phyloP scores from a whole-genome alignment of 2,797 vertebrate genomes.

The Brachyalestes nurse region DNA sequence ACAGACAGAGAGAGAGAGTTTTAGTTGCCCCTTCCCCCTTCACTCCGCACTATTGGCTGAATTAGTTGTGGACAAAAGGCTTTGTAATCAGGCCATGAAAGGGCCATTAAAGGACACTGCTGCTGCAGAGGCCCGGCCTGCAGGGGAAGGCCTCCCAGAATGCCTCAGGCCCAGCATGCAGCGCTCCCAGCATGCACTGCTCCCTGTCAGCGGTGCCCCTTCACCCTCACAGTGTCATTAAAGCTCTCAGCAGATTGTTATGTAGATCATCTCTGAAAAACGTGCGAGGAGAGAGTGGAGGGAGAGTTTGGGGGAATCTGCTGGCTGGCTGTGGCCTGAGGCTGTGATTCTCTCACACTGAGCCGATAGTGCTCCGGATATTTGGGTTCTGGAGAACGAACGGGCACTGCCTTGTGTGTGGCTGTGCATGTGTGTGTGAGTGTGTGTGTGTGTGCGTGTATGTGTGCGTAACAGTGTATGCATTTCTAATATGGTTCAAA shows the following conservation, averaged over 20 bases:
- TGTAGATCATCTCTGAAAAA: constrained; percentile 77
- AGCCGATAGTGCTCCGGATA: not conserved
- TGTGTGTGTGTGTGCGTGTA: constrained; percentile 30
- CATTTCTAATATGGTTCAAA: not conserved
- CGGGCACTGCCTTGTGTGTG: constrained; percentile 38
- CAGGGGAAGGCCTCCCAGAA: constrained; percentile 83
- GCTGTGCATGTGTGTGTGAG: constrained; percentile 57
- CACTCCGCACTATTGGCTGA: constrained; percentile 81
- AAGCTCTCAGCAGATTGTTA: constrained; percentile 74
- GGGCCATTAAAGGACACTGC: constrained; percentile 87
- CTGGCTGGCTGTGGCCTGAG: constrained; percentile 36
- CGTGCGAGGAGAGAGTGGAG: constrained; percentile 42
- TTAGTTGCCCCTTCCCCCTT: constrained; percentile 62
- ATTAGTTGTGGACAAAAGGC: constrained; percentile 84
- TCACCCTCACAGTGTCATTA: constrained; percentile 68
- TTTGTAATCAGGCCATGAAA: constrained; percentile 86
- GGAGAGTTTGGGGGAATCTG: constrained; percentile 22
- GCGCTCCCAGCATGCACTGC: constrained; percentile 63
- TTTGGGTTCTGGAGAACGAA: constrained; percentile 16
- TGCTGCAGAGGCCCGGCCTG: constrained; percentile 87
- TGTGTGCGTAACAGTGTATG: constrained; percentile 33
- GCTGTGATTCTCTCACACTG: constrained; percentile 32
- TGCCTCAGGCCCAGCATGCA: constrained; percentile 82
- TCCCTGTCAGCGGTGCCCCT: constrained; percentile 74
- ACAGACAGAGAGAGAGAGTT: constrained; percentile 37